Conservation (phyloP, 2,888 invertebrate genomes). For the Meghimatium bilineatum region DNA sequence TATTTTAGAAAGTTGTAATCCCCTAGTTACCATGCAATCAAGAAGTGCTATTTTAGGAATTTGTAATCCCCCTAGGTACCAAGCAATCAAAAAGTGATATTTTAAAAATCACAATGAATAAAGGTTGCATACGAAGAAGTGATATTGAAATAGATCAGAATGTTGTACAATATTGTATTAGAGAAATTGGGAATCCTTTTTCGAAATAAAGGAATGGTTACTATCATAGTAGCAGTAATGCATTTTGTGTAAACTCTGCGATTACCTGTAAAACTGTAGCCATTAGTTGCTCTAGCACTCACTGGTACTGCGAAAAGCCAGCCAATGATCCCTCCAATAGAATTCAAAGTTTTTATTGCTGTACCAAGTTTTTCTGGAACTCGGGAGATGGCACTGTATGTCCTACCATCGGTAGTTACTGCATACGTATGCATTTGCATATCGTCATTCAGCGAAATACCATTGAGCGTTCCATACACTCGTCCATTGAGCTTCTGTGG, state of each 20-base stretch:
- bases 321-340: conserved; percentile 90
- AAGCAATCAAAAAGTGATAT: too few relatives aligned
- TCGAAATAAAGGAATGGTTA: too few relatives aligned
- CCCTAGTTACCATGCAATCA: too few relatives aligned
- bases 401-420: conserved; percentile 82
- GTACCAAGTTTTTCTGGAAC: conserved; percentile 86
- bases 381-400: conserved; percentile 90
- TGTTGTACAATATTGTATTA: too few relatives aligned
- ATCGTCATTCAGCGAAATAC: conserved; percentile 83
- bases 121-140: too few relatives aligned
- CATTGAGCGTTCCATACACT: conserved; percentile 90
- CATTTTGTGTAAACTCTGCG: neutral
- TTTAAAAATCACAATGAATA: too few relatives aligned
- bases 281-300: conserved; percentile 86
- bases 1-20: too few relatives aligned
- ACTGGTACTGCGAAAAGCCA: conserved; percentile 94
- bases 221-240: neutral
- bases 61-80: too few relatives aligned
- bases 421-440: conserved; percentile 94
- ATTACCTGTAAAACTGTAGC: conserved; percentile 84
- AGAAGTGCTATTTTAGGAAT: too few relatives aligned
- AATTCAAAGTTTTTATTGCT: conserved; percentile 88
- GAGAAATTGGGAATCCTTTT: too few relatives aligned
- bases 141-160: too few relatives aligned
- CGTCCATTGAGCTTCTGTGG: conserved; percentile 93